Conservation (phyloP, 1,140 invertebrate genomes). For the Mesaphorura yosii region DNA sequence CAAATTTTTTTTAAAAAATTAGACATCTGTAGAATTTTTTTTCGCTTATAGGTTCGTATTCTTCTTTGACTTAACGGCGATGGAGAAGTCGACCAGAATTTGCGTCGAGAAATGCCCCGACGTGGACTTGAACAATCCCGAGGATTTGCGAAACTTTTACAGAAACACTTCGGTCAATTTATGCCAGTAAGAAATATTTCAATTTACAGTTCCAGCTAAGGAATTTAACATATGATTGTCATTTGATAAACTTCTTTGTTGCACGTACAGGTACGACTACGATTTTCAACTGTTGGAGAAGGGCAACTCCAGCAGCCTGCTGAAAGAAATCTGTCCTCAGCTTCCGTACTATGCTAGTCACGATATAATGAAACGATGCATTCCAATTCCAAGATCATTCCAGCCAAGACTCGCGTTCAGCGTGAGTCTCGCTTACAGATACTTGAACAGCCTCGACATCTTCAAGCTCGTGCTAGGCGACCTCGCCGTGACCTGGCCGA, state of each 20-base stretch:
- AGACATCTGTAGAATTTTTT: slow-evolving; percentile 16
- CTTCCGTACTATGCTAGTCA: slow-evolving; percentile 56
- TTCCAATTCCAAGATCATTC: slow-evolving; percentile 59
- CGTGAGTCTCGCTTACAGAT: slow-evolving; percentile 58
- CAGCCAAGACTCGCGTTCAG: slow-evolving; percentile 42
- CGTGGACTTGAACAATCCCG: slow-evolving; percentile 46
- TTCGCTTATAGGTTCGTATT: slow-evolving; percentile 57
- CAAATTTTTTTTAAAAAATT: not conserved
- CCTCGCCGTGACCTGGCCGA: slow-evolving; percentile 72
- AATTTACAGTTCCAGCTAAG: too few species aligned
- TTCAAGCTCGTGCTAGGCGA: slow-evolving; percentile 77
- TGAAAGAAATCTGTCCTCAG: slow-evolving; percentile 48
- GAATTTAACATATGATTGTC: not conserved
- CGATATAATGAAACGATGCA: slow-evolving; percentile 67
- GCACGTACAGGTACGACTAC: slow-evolving; percentile 8
- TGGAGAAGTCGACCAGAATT: slow-evolving; percentile 65
- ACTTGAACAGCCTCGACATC: slow-evolving; percentile 74
- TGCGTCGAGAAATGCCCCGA: slow-evolving; percentile 81
- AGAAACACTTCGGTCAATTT: slow-evolving; percentile 56
- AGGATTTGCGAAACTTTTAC: slow-evolving; percentile 65
- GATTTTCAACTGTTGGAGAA: not conserved
- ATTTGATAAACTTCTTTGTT: not conserved
- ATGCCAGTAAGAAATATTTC: slow-evolving; percentile 41
- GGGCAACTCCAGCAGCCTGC: too few species aligned
- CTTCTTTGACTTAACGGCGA: slow-evolving; percentile 65